Evolutionary conservation across 2,113 vertebrate species (phyloP).

Genomic region (Phoxinus phoxinus): DNA sequence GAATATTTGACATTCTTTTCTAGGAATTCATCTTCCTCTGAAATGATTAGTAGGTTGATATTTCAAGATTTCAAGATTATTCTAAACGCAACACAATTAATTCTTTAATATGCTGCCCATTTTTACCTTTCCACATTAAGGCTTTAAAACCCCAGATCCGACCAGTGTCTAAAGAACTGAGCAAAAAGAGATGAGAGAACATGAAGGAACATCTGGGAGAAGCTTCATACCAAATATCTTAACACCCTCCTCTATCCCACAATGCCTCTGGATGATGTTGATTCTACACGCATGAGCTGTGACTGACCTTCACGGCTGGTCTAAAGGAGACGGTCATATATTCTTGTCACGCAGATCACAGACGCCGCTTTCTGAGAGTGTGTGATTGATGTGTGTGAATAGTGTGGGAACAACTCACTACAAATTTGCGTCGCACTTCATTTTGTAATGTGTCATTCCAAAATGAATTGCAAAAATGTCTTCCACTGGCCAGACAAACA

Average conservation of each 20-base stretch:
- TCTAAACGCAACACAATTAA: neutral
- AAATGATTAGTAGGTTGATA: neutral
- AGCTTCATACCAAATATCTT: conserved; percentile 27
- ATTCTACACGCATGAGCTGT: neutral
- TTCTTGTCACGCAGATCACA: neutral
- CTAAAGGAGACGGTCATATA: conserved; percentile 13
- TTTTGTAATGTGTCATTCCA: neutral
- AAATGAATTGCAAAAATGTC: neutral
- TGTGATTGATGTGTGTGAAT: conserved; percentile 14
- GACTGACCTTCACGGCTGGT: conserved; percentile 45
- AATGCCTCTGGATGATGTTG: conserved; percentile 23
- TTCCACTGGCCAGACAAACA: neutral
- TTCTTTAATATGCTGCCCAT: neutral
- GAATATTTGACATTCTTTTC: neutral
- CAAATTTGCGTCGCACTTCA: conserved; percentile 20
- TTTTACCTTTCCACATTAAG: neutral
- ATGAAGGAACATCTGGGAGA: conserved; percentile 1
- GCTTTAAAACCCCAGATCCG: neutral
- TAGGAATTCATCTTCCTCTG: neutral
- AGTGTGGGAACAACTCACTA: conserved; percentile 18
- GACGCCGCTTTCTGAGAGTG: neutral
- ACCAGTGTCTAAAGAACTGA: neutral
- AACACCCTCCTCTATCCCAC: conserved; percentile 11
- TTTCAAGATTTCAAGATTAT: no score
- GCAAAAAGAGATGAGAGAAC: neutral